These are phyloP conservation scores for Brachyalestes nurse DNA, from an alignment of 2,797 vertebrate genomes.

Conservation along the genomic window DNA sequence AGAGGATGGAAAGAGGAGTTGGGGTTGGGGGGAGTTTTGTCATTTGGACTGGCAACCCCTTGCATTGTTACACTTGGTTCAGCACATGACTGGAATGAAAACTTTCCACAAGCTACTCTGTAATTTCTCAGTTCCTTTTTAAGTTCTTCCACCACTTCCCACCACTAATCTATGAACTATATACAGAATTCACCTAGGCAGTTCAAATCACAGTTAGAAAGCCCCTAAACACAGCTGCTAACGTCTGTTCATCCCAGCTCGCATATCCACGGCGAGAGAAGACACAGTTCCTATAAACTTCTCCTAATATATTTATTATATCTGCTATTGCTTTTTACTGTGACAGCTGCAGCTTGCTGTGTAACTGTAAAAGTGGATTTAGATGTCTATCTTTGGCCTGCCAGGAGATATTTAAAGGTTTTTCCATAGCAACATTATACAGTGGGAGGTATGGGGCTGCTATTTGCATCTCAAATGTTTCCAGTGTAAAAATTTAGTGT, in stretches of 20 bases:
- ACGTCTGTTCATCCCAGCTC: constrained; percentile 48
- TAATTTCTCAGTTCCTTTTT: background rate
- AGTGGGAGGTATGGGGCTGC: background rate
- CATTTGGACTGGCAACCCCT: no score
- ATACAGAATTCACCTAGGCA: constrained; percentile 15
- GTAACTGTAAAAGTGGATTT: constrained; percentile 45
- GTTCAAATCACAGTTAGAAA: constrained; percentile 36
- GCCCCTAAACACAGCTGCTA: constrained; percentile 18
- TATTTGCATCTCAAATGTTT: background rate
- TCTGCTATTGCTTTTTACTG: constrained; percentile 64
- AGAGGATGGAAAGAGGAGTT: no score
- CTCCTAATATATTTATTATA: constrained; percentile 56
- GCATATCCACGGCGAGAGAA: constrained; percentile 18
- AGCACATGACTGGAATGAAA: background rate
- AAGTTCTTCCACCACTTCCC: background rate
- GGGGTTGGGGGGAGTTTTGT: no score
- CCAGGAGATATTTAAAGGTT: constrained; percentile 62
- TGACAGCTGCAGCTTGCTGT: constrained; percentile 54
- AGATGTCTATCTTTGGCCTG: constrained; percentile 70
- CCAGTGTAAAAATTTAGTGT: background rate
- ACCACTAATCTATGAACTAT: constrained; percentile 28
- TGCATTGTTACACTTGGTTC: no score
- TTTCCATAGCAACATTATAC: constrained; percentile 26
- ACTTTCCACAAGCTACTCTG: background rate
- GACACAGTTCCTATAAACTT: constrained; percentile 35